Conservation (phyloP, 92 coral and sea anemone genomes). For the Virgularia gustaviana region DNA sequence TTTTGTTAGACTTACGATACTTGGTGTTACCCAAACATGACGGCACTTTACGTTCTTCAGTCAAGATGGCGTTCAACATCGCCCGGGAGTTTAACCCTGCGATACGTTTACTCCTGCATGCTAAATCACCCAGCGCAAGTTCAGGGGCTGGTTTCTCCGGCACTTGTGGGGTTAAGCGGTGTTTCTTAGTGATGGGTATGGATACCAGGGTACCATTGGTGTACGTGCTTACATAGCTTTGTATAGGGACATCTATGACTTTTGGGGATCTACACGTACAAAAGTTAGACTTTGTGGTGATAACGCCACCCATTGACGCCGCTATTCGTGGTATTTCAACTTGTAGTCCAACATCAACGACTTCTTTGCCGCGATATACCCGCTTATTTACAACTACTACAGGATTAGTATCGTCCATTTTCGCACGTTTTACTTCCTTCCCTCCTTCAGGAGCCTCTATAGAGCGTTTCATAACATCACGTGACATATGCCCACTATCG, state of each 20-base stretch:
- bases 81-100: conserved; percentile 89
- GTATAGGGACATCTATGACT: conserved; percentile 74
- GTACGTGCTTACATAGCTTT: conserved; percentile 80
- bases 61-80: conserved; percentile 85
- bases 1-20: conserved; percentile 7
- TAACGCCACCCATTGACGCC: conserved; percentile 37
- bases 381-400: conserved; percentile 8
- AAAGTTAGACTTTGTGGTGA: conserved; percentile 27
- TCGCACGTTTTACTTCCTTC: not conserved
- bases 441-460: not conserved
- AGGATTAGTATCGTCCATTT: conserved; percentile 15
- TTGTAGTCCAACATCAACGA: conserved; percentile 85
- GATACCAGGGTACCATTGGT: conserved; percentile 55
- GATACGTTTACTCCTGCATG: conserved; percentile 73
- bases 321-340: conserved; percentile 66
- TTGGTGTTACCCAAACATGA: not conserved
- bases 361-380: conserved; percentile 22
- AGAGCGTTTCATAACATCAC: not conserved
- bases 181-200: conserved; percentile 83
- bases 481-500: not conserved
- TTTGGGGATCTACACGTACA: conserved; percentile 25
- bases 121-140: conserved; percentile 75
- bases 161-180: conserved; percentile 83
- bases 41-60: conserved; percentile 74
- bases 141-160: conserved; percentile 84